Evolutionary conservation across 64 coral and sea anemone genomes (phyloP).

Genomic region (Anthopleura sola): DNA sequence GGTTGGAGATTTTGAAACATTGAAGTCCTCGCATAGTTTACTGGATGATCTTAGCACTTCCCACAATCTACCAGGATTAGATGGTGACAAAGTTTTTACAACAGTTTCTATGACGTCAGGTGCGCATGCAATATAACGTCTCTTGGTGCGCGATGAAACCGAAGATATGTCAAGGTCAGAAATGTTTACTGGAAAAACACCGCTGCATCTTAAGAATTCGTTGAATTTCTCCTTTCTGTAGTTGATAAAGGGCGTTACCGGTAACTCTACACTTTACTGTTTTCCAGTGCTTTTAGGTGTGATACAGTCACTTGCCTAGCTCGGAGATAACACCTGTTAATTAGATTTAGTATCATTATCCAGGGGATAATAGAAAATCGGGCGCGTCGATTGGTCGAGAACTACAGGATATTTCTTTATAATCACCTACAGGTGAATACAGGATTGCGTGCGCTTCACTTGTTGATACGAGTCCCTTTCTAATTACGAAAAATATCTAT

Average conservation of each 20-base stretch:
- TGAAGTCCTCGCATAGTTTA: neutral
- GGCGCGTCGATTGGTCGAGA: no score
- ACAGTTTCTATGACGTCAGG: neutral
- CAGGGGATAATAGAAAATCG: no score
- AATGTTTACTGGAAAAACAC: neutral
- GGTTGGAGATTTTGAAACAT: neutral
- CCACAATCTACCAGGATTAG: conserved; percentile 26
- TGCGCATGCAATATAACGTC: conserved; percentile 8
- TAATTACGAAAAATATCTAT: no score
- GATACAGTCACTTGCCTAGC: no score
- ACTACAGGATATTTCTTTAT: no score
- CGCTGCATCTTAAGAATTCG: conserved; percentile 7
- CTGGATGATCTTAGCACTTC: neutral
- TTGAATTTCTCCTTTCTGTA: conserved; percentile 27
- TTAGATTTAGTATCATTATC: no score
- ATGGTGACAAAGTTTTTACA: conserved; percentile 20
- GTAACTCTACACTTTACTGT: neutral
- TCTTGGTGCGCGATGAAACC: neutral
- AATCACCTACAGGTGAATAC: no score
- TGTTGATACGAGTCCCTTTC: no score
- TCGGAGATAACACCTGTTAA: no score
- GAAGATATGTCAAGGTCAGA: neutral
- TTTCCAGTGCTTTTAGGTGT: neutral
- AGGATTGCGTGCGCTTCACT: no score
- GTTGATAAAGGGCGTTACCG: neutral